Evolutionary conservation across 2,797 vertebrate genomes (phyloP), one percentile per base, ranked within the genome.

Genomic region (Melanotaenia maccullochi): DNA sequence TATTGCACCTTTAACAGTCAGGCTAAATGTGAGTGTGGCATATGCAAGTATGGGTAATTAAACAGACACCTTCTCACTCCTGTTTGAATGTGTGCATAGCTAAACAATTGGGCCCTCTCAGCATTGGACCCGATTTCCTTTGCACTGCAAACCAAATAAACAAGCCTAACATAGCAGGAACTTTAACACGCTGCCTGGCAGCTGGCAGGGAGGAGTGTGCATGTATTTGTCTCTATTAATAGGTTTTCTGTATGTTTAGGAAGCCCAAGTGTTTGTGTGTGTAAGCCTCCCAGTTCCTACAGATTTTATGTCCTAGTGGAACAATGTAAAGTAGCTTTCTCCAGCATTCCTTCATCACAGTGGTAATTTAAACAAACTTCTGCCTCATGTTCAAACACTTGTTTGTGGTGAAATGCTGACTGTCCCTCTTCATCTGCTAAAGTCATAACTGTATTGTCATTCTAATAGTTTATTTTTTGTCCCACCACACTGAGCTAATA

Each of bases 351-450:
- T 9, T 13, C 44, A 72, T 79, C 60, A 30, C 40, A 7, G 51
- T 75, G 71, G 72, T 79, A 78, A 80, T 72, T 65, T 77, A 82
- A 90, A 86, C 81, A 87, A 68, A 71, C 62, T 73, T 62, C 22
- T 30, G 47, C 80, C 44, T 84, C 63, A 60, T 6, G 18, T 74
- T 84, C 44, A 78, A 65, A 83, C 62, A 56, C 44, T 62, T 59
- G 38, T 61, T 59, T 68, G 61, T 57, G 60, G 63, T 57, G 73
- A 85, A 74, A 67, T 22, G 38, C 51, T 67, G 40, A 70, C 56
- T 28, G 42, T 69, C 60, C 78, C 68, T 69, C 28, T 68, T 42
- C 42, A 44, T 35, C 30, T 73, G 73, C 36, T 38, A 3, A 38
- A 82, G 71, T 76, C 73, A 66, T 42, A 65, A 62, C 47, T 30